A percentile compares a stretch with the other conserved stretches of the same genome.
These are phyloP conservation scores for Neoniphon sammara DNA, from an alignment of 2,797 vertebrate genomes.

Conservation along the genomic window DNA sequence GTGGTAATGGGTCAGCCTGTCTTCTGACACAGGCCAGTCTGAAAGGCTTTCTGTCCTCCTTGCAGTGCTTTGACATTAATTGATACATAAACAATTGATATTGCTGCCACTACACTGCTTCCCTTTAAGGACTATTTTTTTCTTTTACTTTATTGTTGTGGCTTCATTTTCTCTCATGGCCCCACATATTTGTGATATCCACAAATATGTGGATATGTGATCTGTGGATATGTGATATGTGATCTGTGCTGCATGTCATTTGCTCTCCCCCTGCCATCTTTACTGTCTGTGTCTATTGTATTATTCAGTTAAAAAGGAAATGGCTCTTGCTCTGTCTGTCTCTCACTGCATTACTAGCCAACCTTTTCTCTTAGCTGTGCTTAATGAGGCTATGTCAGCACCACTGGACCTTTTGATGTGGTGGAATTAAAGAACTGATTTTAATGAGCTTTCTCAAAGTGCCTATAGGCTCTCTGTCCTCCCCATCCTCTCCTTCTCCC, in stretches of 20 bases:
- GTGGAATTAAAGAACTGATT: conserved; percentile 35
- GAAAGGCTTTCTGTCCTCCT: not conserved
- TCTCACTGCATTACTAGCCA: not conserved
- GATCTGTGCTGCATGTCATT: conserved; percentile 1
- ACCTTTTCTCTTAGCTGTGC: conserved; percentile 19
- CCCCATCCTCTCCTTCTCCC: not conserved
- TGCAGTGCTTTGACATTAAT: too few species aligned
- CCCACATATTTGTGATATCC: not conserved
- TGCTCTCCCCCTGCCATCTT: not conserved
- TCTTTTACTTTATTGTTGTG: not conserved
- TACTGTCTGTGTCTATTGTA: not conserved
- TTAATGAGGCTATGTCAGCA: conserved; percentile 39
- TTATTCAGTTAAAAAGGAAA: conserved; percentile 12
- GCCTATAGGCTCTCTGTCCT: conserved; percentile 10
- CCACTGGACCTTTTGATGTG: conserved; percentile 41
- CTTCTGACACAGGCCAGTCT: too few species aligned
- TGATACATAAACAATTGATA: not conserved
- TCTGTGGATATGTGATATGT: too few species aligned
- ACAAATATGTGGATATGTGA: too few species aligned
- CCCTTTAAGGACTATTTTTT: not conserved
- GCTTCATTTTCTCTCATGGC: not conserved
- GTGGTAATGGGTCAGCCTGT: conserved; percentile 9
- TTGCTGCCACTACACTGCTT: not conserved
- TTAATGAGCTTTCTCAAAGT: conserved; percentile 55
- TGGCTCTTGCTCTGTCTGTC: not conserved